Percentiles rank a stretch among this genome's conserved stretches.
These are phyloP conservation scores for Peribatodes rhomboidaria DNA, from an alignment of 2,888 invertebrate genomes.

Conservation along the genomic window DNA sequence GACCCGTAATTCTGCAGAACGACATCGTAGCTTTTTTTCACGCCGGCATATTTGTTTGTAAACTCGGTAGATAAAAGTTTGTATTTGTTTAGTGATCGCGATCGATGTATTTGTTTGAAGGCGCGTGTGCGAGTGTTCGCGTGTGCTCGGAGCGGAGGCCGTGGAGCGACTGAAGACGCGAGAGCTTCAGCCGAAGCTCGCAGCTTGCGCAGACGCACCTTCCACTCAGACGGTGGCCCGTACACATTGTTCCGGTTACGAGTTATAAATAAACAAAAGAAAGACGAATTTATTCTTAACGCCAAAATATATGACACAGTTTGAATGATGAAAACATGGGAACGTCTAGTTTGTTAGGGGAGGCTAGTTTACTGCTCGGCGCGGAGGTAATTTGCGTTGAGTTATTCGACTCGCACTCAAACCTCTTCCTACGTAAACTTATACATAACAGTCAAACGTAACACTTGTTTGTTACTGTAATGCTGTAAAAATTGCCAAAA, in stretches of 20 bases:
- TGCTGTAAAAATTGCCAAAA: constrained; percentile 45
- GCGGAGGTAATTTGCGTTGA: constrained; percentile 44
- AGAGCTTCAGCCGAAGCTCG: constrained; percentile 57
- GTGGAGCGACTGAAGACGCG: constrained; percentile 72
- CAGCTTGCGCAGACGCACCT: constrained; percentile 71
- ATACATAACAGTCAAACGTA: constrained; percentile 46
- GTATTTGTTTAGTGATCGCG: constrained; percentile 54
- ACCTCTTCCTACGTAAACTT: constrained; percentile 42
- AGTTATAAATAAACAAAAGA: constrained; percentile 83
- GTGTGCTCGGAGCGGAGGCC: constrained; percentile 69
- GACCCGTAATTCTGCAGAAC: constrained; percentile 93
- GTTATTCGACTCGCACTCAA: constrained; percentile 42
- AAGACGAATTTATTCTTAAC: constrained; percentile 77
- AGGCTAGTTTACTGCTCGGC: constrained; percentile 37
- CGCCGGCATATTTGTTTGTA: constrained; percentile 78
- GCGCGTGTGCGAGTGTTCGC: constrained; percentile 64
- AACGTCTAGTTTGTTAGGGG: constrained; percentile 50
- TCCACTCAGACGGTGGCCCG: constrained; percentile 81
- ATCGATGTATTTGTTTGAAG: constrained; percentile 58
- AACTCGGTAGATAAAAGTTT: constrained; percentile 42
- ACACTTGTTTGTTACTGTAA: constrained; percentile 39
- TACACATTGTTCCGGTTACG: constrained; percentile 82
- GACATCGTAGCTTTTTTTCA: constrained; percentile 84
- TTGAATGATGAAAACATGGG: constrained; percentile 69
- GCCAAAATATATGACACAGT: constrained; percentile 80